Base-by-base conservation (phyloP, 2,113 vertebrate species). In the Mus spicilegus region DNA sequence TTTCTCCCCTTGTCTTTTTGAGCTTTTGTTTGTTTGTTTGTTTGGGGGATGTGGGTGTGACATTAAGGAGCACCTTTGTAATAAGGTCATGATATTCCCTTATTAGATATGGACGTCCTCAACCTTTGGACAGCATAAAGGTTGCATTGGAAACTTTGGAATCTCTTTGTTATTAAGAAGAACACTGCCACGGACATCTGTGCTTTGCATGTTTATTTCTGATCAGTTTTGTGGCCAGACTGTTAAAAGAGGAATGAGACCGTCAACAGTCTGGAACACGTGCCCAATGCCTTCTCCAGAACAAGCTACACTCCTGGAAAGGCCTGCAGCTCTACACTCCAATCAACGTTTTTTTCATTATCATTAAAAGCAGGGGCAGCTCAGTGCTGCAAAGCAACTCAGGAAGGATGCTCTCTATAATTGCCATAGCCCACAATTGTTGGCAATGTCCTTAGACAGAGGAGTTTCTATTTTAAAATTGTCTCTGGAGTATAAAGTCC, bases 151-250 rank as follows among this genome's bases (percentile, higher is more conserved):
- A 75, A 75, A 75, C 72, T 11, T 75, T 11, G n/a, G 65, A 56
- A 42, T 28, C n/a, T 51, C 91, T 91, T 91, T 93, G 85, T n/a
- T 77, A 0, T 77, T 46, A 56, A 54, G 20, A 75, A 88, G 56
- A 90, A 67, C 14, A 4, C 75, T 24, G 4, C 65, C 75, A 36
- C 87, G 63, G 20, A 46, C 33, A 67, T 69, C 49, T 33, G 91
- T 46, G 46, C 58, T 70, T 20, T 78, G 77, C 36, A 36, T 72
- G 82, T 96, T 87, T 84, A 54, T 87, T 84, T 87, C 95, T 88
- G 67, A 28, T 95, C 11, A 30, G 6, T 70, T 46, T 91, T 87
- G 36, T 77, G 72, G 67, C 72, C 58, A 81, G 87, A 73, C 12
- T 94, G n/a, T 76, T 36, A 51, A 56, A 28, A 77, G 17, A 72